phyloP scores from a whole-genome alignment of 2,888 invertebrate species.

The Kryphioiulus occultus region DNA sequence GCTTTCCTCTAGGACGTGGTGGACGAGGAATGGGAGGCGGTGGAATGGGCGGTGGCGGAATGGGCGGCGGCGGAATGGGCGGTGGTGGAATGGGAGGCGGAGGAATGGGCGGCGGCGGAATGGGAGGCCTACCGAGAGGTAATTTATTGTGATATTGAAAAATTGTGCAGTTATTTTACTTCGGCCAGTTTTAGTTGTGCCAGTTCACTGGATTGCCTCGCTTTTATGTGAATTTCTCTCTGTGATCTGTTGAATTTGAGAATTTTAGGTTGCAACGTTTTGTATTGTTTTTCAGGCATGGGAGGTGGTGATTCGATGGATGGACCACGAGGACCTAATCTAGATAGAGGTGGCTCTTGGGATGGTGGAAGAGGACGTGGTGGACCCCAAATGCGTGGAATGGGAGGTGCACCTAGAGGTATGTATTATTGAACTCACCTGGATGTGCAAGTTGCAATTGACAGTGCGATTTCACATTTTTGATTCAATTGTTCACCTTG shows the following conservation, averaged over 20 bases:
- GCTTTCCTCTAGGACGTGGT: constrained; percentile 12
- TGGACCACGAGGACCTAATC: background rate
- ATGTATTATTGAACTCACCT: too few relatives aligned
- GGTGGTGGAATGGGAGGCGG: background rate
- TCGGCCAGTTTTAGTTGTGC: too few relatives aligned
- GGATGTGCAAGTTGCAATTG: too few relatives aligned
- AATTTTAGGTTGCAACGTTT: too few relatives aligned
- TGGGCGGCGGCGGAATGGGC: background rate
- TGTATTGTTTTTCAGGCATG: background rate
- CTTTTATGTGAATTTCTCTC: too few relatives aligned
- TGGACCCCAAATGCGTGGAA: background rate
- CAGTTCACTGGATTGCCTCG: too few relatives aligned
- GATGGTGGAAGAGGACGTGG: constrained; percentile 43
- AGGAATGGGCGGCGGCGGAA: background rate
- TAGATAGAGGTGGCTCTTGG: background rate
- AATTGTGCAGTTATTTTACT: too few relatives aligned
- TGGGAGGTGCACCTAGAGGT: constrained; percentile 35
- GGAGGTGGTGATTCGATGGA: constrained; percentile 33
- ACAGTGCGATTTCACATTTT: too few relatives aligned
- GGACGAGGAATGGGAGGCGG: constrained; percentile 37
- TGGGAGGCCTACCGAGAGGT: background rate
- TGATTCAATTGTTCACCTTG: background rate
- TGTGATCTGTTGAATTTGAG: too few relatives aligned
- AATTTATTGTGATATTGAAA: background rate
- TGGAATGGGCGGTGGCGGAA: background rate